These are phyloP conservation scores for Oryzias curvinotus DNA, from an alignment of 2,113 vertebrate genomes.

Conservation along the genomic window DNA sequence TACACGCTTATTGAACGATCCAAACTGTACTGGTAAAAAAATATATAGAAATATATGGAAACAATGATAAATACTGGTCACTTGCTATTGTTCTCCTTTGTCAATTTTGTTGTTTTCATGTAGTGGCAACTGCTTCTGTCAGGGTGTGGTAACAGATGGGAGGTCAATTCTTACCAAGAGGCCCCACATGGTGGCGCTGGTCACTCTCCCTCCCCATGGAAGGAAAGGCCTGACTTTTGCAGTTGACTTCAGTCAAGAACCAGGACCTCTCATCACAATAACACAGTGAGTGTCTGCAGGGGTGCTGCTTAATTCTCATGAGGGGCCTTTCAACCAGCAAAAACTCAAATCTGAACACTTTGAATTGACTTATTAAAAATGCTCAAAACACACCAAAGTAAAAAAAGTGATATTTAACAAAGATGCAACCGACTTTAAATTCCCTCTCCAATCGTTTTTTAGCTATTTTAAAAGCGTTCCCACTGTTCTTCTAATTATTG, in stretches of 20 bases:
- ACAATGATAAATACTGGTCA: not conserved
- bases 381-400: too few species aligned
- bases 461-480: too few species aligned
- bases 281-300: slow-evolving; percentile 81
- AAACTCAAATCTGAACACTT: not conserved
- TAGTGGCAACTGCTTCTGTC: slow-evolving; percentile 90
- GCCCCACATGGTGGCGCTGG: slow-evolving; percentile 90
- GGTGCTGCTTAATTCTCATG: not conserved
- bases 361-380: too few species aligned
- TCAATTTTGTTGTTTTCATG: not conserved
- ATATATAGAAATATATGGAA: not conserved
- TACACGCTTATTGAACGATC: slow-evolving; percentile 90
- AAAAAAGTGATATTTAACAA: too few species aligned
- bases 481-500: too few species aligned
- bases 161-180: slow-evolving; percentile 72
- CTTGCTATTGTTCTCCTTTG: not conserved
- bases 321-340: not conserved
- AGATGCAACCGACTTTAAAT: too few species aligned
- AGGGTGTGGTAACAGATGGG: slow-evolving; percentile 78
- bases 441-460: too few species aligned
- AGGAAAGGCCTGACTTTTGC: slow-evolving; percentile 83
- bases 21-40: slow-evolving; percentile 89
- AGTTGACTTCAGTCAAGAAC: slow-evolving; percentile 80
- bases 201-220: slow-evolving; percentile 87
- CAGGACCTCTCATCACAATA: slow-evolving; percentile 82